Evolutionary conservation across 2,797 vertebrate genomes (phyloP), one percentile per base, ranked within the genome.

Genomic region (Pyrocephalus nanus): DNA sequence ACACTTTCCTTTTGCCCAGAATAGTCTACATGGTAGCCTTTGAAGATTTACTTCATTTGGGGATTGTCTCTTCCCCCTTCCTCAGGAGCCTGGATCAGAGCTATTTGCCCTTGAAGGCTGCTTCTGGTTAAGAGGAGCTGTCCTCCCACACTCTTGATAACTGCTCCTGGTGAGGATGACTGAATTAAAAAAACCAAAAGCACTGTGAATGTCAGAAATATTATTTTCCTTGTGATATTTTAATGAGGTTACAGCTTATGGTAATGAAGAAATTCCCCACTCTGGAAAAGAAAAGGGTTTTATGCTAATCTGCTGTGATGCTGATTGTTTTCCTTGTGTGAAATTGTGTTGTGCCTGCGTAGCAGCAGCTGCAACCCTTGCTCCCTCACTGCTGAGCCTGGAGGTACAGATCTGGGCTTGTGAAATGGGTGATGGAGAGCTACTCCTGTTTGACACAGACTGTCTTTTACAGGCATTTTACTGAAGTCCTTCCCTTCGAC

Each of bases 201-300:
- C 42, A 42, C 29, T 94, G 54, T n/a, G 94, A 92, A 93, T 83
- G 53, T 80, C 81, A 96, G 83, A 92, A 96, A 76, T 75, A 53
- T 70, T 27, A 67, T 96, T 83, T 94, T 89, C 48, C 80, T 91
- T 86, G 86, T 94, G 93, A 94, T 91, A 95, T 82, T 80, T 74
- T 95, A 95, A 96, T 86, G 76, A 96, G 79, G 67, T 95, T 91
- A 93, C 54, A 92, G 76, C 29, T 96, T 96, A 94, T 86, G 88
- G 81, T 95, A 95, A 94, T 96, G 62, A 97, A 75, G 70, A 96
- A 82, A 84, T 95, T 97, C 53, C 77, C 51, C 80, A 67, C 72
- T 81, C 78, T 79, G 62, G 75, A 80, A 91, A 96, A 77, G 93
- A 86, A 81, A 94, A 84, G 36, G 55, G 42, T 15, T 90, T 97